Evolutionary conservation across 92 coral and sea anemone species (phyloP), one percentile per base, ranked within the genome.

Genomic region (Porites lobata): DNA sequence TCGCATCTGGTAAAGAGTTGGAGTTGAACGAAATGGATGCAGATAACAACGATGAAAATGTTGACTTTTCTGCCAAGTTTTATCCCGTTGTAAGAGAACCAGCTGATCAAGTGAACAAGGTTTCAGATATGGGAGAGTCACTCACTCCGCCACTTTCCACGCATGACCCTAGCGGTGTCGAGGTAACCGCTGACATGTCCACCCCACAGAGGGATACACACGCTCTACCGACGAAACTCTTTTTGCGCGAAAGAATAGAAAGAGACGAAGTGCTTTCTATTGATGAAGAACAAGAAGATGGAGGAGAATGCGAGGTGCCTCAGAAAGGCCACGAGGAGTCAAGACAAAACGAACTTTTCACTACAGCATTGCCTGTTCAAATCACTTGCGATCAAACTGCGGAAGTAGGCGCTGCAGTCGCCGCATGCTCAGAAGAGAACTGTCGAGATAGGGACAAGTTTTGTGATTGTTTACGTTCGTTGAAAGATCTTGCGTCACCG

Each of bases 401-500:
- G 8, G 69, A 5, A 4, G 54, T 15, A 4, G 58, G 54, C 11
- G 43, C 24, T 6, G 8, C 72, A 43, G 65, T 11, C 29, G 56
- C 13, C 7, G 63, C 47, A 13, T 84, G 17, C 29, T 57, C n/a
- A 15, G 77, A 88, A 11, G 75, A 47, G 20, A 57, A 51, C 56
- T 4, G 9, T 13, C 58, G 69, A 6, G 85, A 90, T 11, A 91
- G 78, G 67, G 83, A 93, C 69, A 72, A 68, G 67, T 82, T 95
- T 57, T 86, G 94, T 72, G 51, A 79, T 61, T 63, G 90, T 66
- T 76, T 95, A 64, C 87, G 86, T 62, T 90, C 96, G 4, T 50
- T 91, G 18, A 78, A 85, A 26, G 94, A 84, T 38, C 76, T 78
- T 22, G 93, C 98, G 69, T 82, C 93, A 50, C 92, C 96, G 0